Percentiles rank a stretch among this genome's conserved stretches.
Conservation (phyloP, 2,113 vertebrate species). For the Typhlomys cinereus region DNA sequence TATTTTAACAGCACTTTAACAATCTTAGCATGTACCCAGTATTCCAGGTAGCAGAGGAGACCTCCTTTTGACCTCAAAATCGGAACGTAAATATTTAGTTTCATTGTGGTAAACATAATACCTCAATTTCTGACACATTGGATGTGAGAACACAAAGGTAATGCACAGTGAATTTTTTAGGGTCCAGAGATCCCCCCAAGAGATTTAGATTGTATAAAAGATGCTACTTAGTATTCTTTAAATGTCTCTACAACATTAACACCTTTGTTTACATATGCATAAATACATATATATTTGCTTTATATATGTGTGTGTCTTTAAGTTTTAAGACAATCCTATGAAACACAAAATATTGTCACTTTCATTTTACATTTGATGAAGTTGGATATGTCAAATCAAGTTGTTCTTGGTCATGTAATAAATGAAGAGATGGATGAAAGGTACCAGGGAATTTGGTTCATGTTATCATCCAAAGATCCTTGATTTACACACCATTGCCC, state of each 20-base stretch:
- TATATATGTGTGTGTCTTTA: too few species aligned
- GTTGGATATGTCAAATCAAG: neutral
- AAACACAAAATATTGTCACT: neutral
- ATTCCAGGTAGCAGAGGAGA: neutral
- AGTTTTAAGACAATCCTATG: neutral
- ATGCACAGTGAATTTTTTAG: neutral
- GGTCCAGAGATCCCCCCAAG: too few species aligned
- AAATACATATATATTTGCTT: neutral
- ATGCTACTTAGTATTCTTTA: too few species aligned
- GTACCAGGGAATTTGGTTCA: neutral
- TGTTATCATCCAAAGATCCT: neutral
- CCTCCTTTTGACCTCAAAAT: neutral
- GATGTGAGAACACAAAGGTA: neutral
- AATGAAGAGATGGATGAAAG: neutral
- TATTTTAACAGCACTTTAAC: neutral
- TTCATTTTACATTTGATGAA: neutral
- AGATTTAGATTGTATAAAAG: too few species aligned
- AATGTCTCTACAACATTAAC: too few species aligned
- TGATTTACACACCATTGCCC: neutral
- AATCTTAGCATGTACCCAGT: neutral
- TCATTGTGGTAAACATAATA: neutral
- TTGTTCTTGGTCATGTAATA: neutral
- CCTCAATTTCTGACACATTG: neutral
- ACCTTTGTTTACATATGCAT: neutral
- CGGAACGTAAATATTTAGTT: neutral